Evolutionary conservation across 2,797 vertebrate species (phyloP).

Genomic region (Halcyon leucocephala): DNA sequence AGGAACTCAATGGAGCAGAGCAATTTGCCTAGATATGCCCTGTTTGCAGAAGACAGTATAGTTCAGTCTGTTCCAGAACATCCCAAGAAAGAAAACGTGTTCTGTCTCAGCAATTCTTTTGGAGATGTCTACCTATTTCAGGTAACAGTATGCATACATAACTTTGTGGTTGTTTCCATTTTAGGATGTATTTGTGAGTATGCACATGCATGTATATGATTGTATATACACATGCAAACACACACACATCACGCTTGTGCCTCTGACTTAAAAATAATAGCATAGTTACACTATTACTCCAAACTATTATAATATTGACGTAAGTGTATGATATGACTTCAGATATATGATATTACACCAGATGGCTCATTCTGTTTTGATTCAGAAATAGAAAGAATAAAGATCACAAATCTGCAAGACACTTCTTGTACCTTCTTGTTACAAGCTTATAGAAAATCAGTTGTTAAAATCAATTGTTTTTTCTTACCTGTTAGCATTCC

Average conservation of each 20-base stretch:
- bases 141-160: slow-evolving; percentile 69
- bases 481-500: background rate
- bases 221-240: fast-evolving
- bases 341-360: background rate
- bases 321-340: background rate
- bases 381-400: background rate
- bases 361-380: background rate
- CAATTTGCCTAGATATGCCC: slow-evolving; percentile 86
- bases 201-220: fast-evolving
- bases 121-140: slow-evolving; percentile 95
- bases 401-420: background rate
- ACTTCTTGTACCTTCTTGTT: background rate
- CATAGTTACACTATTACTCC: background rate
- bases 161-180: background rate
- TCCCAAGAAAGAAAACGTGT: slow-evolving; percentile 94
- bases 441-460: background rate
- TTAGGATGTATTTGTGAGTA: background rate
- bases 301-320: background rate
- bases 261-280: background rate
- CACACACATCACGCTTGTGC: background rate
- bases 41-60: slow-evolving; percentile 92
- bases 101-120: slow-evolving; percentile 95
- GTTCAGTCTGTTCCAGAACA: slow-evolving; percentile 94
- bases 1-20: slow-evolving; percentile 87
- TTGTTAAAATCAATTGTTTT: background rate